Base-by-base conservation (phyloP, 2,113 vertebrate species). In the Anoplopoma fimbria region DNA sequence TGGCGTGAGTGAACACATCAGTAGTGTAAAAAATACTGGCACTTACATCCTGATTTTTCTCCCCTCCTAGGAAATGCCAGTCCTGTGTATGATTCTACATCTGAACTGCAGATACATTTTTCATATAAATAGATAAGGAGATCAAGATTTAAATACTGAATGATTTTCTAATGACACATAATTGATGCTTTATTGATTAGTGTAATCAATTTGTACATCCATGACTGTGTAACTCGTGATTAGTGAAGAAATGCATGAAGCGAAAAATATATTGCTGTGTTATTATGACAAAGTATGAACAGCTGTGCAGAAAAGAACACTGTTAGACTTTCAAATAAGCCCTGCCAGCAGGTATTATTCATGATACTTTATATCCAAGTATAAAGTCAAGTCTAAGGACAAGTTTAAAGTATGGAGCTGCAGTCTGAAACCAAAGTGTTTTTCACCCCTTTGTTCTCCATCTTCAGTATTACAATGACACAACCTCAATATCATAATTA, bases 401-500 rank as follows among this genome's bases (percentile, higher is more conserved):
- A 61, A n/a, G 36, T 78, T 69, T 0, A 69, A 77, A 74, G 40
- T 9, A 40, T 36, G 25, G 25, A 42, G 49, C 40, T 65, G 58
- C 49, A 47, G 33, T 40, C 12, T 8, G 34, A 84, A 74, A 72
- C 82, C 81, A 17, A 61, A 76, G 69, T 74, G n/a, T 78, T 78
- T 61, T 84, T 77, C 75, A 87, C 55, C 83, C 65, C 34, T 71
- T n/a, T 85, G 74, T 79, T 72, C 51, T 77, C 29, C 31, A 38
- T 71, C 33, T 49, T 76, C 84, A 81, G 69, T 45, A 64, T 77
- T 42, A 57, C n/a, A 2, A 57, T 19, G 75, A 60, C 91, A 89
- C 84, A 77, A 90, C 83, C 81, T 78, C 1, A 5, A 69, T 80
- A 86, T 92, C 79, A 80, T 77, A 82, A 81, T 82, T 61, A 72